phyloP scores from a whole-genome alignment of 2,113 vertebrate genomes.

The Cervus canadensis region DNA sequence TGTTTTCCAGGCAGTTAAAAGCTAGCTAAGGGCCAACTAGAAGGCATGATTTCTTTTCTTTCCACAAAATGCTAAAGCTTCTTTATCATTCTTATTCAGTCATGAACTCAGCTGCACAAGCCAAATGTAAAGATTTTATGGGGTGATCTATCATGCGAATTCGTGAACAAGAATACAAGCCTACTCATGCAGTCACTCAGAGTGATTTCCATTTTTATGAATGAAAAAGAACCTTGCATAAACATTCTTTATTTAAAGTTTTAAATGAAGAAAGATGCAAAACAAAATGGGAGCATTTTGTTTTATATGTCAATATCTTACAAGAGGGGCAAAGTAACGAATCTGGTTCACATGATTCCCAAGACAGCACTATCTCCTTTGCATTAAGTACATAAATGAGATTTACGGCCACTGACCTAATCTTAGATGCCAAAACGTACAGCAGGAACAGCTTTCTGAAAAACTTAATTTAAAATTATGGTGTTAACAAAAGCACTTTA shows the following conservation, averaged over 20 bases:
- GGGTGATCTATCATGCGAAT: conserved; percentile 68
- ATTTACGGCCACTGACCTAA: conserved; percentile 80
- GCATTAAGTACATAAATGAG: conserved; percentile 79
- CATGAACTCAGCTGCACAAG: conserved; percentile 69
- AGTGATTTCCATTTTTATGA: conserved; percentile 78
- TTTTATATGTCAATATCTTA: conserved; percentile 72
- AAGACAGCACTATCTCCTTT: conserved; percentile 72
- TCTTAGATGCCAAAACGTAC: conserved; percentile 74
- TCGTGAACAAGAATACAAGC: conserved; percentile 71
- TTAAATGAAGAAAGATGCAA: conserved; percentile 68
- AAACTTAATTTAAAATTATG: conserved; percentile 82
- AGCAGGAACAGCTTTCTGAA: conserved; percentile 76
- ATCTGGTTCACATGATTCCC: conserved; percentile 70
- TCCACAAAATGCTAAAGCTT: conserved; percentile 66
- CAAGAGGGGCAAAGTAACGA: conserved; percentile 66
- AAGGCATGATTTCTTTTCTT: conserved; percentile 69
- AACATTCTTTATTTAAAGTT: conserved; percentile 73
- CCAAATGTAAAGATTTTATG: conserved; percentile 74
- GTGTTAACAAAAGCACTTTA: conserved; percentile 74
- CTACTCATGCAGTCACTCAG: conserved; percentile 58
- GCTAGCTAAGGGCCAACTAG: conserved; percentile 66
- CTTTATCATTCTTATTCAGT: conserved; percentile 72
- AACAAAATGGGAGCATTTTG: conserved; percentile 70
- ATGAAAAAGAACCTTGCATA: conserved; percentile 75
- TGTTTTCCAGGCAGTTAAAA: conserved; percentile 73